Conservation (phyloP, 92 coral and sea anemone species). For the Isaurus tuberculatus region DNA sequence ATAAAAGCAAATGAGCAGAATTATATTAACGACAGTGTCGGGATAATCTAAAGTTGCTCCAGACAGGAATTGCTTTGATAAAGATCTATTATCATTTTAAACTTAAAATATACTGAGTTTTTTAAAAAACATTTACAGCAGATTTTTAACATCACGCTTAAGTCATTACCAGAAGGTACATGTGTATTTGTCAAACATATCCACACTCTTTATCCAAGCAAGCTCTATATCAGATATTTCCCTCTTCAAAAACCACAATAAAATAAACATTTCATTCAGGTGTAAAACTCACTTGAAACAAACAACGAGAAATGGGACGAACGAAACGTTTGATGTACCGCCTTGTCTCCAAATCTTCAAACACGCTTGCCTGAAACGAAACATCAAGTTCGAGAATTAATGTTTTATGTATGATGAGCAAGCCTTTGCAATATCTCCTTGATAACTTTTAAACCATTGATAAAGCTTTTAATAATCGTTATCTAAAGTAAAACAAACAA, state of each 20-base stretch:
- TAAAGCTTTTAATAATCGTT: too few relatives aligned
- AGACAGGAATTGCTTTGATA: too few relatives aligned
- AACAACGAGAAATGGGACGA: constrained; percentile 75
- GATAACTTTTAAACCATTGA: too few relatives aligned
- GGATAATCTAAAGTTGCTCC: too few relatives aligned
- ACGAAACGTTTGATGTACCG: constrained; percentile 69
- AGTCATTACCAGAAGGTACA: too few relatives aligned
- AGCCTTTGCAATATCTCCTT: background rate
- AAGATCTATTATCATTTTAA: too few relatives aligned
- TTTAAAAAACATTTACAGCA: too few relatives aligned
- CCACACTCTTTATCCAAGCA: background rate
- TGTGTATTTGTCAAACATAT: too few relatives aligned
- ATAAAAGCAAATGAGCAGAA: too few relatives aligned
- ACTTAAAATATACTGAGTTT: too few relatives aligned
- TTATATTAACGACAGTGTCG: too few relatives aligned
- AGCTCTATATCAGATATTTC: background rate
- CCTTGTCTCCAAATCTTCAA: constrained; percentile 73
- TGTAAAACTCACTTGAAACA: constrained; percentile 61
- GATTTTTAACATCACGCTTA: too few relatives aligned
- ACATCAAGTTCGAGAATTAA: background rate
- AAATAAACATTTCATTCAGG: background rate
- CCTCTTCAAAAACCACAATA: background rate
- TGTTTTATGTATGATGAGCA: background rate
- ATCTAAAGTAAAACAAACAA: background rate
- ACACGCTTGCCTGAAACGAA: constrained; percentile 75